A percentile compares a stretch with the other conserved stretches of the same genome.
Conservation (phyloP, 2,113 vertebrate species). For the Parotia lawesii region DNA sequence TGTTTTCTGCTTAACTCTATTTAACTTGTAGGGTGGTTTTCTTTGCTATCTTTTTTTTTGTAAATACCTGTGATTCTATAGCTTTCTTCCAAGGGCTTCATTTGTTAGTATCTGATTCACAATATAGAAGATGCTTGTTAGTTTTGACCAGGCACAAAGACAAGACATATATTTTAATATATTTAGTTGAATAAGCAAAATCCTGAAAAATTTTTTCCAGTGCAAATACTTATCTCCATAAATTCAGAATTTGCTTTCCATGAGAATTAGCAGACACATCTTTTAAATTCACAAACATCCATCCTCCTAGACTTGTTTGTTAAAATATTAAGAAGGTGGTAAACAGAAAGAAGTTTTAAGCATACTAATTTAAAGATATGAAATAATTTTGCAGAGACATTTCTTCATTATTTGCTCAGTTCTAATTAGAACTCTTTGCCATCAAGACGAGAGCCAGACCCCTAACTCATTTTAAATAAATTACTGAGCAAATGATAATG, state of each 20-base stretch:
- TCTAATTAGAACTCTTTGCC: constrained; percentile 25
- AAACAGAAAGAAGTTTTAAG: not conserved
- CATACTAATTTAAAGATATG: not conserved
- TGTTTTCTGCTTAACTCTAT: not conserved
- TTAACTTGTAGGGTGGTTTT: not conserved
- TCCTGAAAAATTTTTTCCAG: not conserved
- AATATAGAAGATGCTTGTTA: not conserved
- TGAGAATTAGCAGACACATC: not conserved
- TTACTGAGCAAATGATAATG: constrained; percentile 62
- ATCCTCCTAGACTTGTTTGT: not conserved
- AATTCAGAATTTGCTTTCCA: not conserved
- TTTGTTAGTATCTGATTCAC: not conserved
- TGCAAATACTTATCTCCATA: not conserved
- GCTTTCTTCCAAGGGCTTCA: not conserved
- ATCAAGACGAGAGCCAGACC: constrained; percentile 24
- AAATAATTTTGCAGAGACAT: not conserved
- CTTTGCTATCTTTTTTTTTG: not conserved
- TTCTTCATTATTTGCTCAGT: constrained; percentile 22
- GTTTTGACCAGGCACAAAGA: not conserved
- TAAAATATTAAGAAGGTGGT: constrained; percentile 11
- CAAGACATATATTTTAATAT: not conserved
- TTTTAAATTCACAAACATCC: not conserved
- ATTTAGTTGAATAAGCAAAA: not conserved
- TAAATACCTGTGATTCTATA: not conserved
- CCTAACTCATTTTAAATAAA: constrained; percentile 59